Conservation (phyloP, 2,888 invertebrate species). For the Homarus gammarus region DNA sequence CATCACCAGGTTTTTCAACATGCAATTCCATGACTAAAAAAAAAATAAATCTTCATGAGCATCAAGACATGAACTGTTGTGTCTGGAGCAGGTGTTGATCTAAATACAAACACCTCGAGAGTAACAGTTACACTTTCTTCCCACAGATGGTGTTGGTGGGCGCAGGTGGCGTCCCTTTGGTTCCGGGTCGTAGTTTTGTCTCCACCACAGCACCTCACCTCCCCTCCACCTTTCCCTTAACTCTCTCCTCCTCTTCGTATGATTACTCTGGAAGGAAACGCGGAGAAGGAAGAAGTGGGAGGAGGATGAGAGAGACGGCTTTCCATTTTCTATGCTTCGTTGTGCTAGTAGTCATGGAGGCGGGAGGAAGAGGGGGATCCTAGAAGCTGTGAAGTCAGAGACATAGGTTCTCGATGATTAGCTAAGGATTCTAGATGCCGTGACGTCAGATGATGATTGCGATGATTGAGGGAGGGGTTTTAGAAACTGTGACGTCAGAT, state of each 20-base stretch:
- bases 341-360: neutral
- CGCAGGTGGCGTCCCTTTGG: neutral
- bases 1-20: neutral
- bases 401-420: too few species aligned
- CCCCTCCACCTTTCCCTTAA: neutral
- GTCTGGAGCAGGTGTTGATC: neutral
- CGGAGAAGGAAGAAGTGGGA: neutral
- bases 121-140: constrained; percentile 35
- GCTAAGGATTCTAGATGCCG: too few species aligned
- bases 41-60: neutral
- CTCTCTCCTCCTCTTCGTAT: neutral
- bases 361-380: too few species aligned
- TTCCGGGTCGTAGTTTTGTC: constrained; percentile 6
- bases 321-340: neutral
- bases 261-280: neutral
- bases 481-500: too few species aligned
- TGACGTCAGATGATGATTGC: too few species aligned
- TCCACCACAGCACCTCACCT: neutral
- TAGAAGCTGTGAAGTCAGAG: too few species aligned
- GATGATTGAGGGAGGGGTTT: too few species aligned
- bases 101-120: neutral
- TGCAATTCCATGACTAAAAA: neutral
- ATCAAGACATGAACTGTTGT: constrained; percentile 1
- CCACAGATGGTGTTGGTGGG: constrained; percentile 27
- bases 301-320: neutral